Evolutionary conservation across 2,113 vertebrate genomes (phyloP).

Genomic region (Hippocampus mohnikei): DNA sequence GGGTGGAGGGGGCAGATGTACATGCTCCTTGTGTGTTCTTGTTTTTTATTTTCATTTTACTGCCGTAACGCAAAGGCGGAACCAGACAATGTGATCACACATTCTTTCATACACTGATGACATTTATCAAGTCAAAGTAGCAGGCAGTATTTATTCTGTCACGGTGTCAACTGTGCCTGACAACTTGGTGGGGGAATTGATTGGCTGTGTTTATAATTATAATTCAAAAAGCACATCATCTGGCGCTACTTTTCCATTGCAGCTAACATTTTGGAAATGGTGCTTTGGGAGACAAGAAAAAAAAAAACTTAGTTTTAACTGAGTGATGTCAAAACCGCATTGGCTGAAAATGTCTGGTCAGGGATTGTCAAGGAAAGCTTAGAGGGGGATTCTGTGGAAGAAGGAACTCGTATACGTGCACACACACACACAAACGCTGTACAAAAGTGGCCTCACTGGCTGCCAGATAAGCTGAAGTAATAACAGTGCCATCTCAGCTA

Average conservation of each 20-base stretch:
- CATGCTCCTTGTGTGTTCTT: not conserved
- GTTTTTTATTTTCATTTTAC: conserved; percentile 9
- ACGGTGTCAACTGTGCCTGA: conserved; percentile 3
- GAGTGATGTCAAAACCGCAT: conserved; percentile 42
- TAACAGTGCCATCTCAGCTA: conserved; percentile 68
- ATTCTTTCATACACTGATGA: conserved; percentile 1
- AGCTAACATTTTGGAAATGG: not conserved
- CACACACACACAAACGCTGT: conserved; percentile 21
- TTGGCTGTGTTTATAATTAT: not conserved
- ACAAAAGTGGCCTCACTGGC: conserved; percentile 56
- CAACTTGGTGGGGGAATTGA: not conserved
- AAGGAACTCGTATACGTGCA: conserved; percentile 20
- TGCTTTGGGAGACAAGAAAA: conserved; percentile 5
- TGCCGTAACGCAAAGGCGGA: not conserved
- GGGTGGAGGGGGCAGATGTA: not conserved
- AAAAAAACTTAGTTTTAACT: conserved; percentile 18
- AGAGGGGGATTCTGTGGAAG: conserved; percentile 46
- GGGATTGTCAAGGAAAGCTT: conserved; percentile 40
- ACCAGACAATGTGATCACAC: conserved; percentile 5
- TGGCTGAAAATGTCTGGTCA: conserved; percentile 40
- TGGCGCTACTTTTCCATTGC: not conserved
- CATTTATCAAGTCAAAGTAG: conserved; percentile 6
- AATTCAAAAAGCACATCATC: not conserved
- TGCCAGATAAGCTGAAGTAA: conserved; percentile 71
- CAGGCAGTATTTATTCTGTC: conserved; percentile 8